Base-by-base conservation (phyloP, 2,888 invertebrate species). In the Drosophila kambysellisi region DNA sequence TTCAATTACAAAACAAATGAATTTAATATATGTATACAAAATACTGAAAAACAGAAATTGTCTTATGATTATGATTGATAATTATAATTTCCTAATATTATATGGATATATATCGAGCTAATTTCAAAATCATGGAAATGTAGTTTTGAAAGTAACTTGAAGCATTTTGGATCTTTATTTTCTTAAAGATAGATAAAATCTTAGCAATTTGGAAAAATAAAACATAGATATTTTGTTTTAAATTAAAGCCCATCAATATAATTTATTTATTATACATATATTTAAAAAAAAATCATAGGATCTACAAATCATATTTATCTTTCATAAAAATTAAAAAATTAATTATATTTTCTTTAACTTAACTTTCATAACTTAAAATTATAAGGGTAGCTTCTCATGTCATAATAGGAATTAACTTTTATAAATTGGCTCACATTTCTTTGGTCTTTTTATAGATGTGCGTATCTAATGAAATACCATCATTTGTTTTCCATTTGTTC, bases 1-100 rank as follows among this genome's bases (percentile, higher is more conserved):
- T 77, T 74, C 32, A 70, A 60, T 63, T 65, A 68, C 62, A 75
- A 15, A 43, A 79, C 68, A 72, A 75, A 79, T 69, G 75, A 79
- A 79, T 75, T 79, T 75, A 79, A 69, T 69, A 41, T 56, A 61
- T 37, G n/a, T 71, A 75, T 59, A 71, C 60, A 62, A 56, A 64
- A 57, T 41, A 51, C 35, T 30, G 52, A 63, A n/a, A 46, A 48
- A 63, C 35, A 12, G 15, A 12, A 52, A 37, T 32, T 64, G 41
- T 33, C 6, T 39, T 50, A 9, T 63, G 11, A 53, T 30, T 39
- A 29, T 29, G 53, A 25, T 53, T 20, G 15, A 25, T 4, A 25
- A 46, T 4, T 15, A 15, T 25, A 25, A 2, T 25, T 25, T 15
- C 1, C 4, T 2, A 8, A 25, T 15, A 25, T 15, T 25, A 15